phyloP scores from a whole-genome alignment of 2,888 invertebrate genomes.

The Marronus borbonicus region DNA sequence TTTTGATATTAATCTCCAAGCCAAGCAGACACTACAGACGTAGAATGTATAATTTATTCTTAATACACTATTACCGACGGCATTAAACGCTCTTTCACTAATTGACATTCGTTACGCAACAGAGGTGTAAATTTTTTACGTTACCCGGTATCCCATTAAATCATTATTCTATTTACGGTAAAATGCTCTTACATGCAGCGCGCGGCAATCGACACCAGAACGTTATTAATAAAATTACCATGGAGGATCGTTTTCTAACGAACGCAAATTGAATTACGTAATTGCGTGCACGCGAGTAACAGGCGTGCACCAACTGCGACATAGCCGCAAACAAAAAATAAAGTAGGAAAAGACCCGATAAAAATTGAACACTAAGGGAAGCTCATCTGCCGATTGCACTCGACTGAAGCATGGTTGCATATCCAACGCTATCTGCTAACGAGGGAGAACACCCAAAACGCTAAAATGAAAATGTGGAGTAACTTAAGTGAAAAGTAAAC shows the following conservation, averaged over 20 bases:
- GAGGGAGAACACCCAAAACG: background rate
- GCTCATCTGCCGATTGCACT: background rate
- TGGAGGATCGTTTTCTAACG: background rate
- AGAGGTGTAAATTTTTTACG: too few species aligned
- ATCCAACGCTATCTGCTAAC: background rate
- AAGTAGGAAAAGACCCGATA: too few species aligned
- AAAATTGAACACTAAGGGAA: background rate
- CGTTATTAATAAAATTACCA: conserved; percentile 16
- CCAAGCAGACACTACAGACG: too few species aligned
- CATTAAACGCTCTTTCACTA: too few species aligned
- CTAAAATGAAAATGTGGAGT: background rate
- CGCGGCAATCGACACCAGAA: background rate
- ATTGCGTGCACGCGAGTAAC: background rate
- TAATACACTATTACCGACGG: too few species aligned
- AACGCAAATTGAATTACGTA: conserved; percentile 11
- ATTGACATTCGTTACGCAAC: too few species aligned
- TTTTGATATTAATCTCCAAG: too few species aligned
- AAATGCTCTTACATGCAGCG: background rate
- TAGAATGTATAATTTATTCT: too few species aligned
- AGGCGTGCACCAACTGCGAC: too few species aligned
- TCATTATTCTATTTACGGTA: conserved; percentile 10
- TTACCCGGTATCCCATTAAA: background rate
- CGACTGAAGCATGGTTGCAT: background rate
- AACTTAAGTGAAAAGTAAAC: background rate
- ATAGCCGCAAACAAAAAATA: too few species aligned